These are phyloP conservation scores for Lamproptera curius DNA, from an alignment of 2,888 invertebrate species.

Conservation along the genomic window DNA sequence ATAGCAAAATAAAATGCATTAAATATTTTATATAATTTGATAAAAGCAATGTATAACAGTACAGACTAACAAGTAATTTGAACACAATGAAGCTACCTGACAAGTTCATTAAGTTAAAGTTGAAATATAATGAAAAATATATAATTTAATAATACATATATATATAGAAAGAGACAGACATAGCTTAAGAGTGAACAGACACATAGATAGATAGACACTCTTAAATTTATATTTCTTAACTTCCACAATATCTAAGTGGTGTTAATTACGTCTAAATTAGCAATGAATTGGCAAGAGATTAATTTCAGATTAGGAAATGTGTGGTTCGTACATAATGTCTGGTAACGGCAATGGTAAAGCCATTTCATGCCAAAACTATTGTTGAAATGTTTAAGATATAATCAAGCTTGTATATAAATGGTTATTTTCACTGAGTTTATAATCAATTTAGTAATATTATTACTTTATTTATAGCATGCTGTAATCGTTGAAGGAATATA, in stretches of 20 bases:
- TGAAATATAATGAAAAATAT: no score
- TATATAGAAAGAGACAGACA: neutral
- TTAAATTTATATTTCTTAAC: no score
- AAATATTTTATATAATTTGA: no score
- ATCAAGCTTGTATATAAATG: neutral
- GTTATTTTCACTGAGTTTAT: neutral
- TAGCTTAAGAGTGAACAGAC: neutral
- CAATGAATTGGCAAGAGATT: slow-evolving; percentile 14
- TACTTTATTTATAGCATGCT: neutral
- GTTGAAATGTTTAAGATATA: no score
- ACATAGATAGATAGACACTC: neutral
- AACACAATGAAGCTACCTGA: neutral
- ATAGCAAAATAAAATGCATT: no score
- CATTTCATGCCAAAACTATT: neutral
- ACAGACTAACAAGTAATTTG: neutral
- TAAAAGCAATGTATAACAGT: no score
- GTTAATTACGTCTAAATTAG: slow-evolving; percentile 2
- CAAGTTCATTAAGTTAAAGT: neutral
- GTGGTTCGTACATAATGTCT: neutral
- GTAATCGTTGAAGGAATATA: neutral
- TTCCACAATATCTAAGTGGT: neutral
- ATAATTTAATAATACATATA: neutral
- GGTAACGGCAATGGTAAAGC: neutral
- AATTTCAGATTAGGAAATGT: slow-evolving; percentile 1
- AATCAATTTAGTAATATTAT: neutral